Evolutionary conservation across 2,888 invertebrate genomes (phyloP), one percentile per base, ranked within the genome.

Genomic region (Lymantria monacha): DNA sequence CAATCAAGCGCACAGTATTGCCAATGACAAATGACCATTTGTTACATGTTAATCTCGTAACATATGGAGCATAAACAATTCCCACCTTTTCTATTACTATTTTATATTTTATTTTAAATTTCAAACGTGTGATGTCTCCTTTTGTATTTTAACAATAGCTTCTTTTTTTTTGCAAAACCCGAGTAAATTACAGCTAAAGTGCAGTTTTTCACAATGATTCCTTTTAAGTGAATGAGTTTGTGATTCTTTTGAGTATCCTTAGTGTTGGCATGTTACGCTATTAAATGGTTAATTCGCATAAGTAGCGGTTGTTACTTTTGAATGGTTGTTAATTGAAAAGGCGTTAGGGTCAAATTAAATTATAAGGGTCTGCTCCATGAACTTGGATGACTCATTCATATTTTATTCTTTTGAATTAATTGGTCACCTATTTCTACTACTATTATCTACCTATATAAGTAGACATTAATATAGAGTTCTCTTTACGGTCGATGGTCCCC

Each of bases 11-110:
- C 65, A 63, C 74, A 74, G 69, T 70, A 73, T 69, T 62, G 60
- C 72, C 76, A 79, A 84, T 90, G 91, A 90, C 88, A 87, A 89
- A 91, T 90, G 85, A 83, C 84, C 81, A 70, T 76, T 76, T 70
- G 79, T 79, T 83, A 86, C 85, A 76, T 81, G 82, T 85, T 87
- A 85, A 90, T 88, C 87, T 82, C 69, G 78, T 83, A 86, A 75
- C 89, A 87, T 87, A 86, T 87, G 88, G 87, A 77, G 78, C 69
- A 85, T 83, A 85, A 81, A 83, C 79, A 77, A 80, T 76, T 60
- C 80, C 83, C 79, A 75, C 77, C 77, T 77, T 78, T 74, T 67
- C 69, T 69, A 62, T 68, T 81, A 85, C 76, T 67, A 86, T 82
- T 81, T 87, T 77, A 80, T 69, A 63, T 61, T 70, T 72, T 77